A percentile compares a stretch with the other conserved stretches of the same genome.
These are phyloP conservation scores for Trachelus iudaicus DNA, from an alignment of 2,888 invertebrate genomes.

Conservation along the genomic window DNA sequence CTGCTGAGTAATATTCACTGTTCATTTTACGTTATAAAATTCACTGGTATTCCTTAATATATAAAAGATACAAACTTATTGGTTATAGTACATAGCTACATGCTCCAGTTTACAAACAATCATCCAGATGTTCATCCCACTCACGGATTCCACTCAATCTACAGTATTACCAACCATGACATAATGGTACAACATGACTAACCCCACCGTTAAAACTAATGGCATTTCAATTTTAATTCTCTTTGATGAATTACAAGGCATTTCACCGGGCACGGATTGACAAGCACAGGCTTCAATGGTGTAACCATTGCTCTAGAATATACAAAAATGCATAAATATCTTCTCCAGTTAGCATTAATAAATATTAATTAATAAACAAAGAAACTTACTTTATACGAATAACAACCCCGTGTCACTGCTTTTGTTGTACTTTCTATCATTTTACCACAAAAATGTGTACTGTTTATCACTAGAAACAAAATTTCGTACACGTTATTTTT, in stretches of 20 bases:
- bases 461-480: constrained; percentile 44
- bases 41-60: not conserved
- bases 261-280: constrained; percentile 28
- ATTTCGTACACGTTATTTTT: not conserved
- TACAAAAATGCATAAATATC: constrained; percentile 4
- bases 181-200: not conserved
- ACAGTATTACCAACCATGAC: not conserved
- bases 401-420: constrained; percentile 47
- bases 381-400: not conserved
- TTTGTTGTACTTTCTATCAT: constrained; percentile 42
- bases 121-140: not conserved
- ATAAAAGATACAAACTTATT: not conserved
- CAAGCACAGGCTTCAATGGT: constrained; percentile 51
- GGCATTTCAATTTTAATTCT: constrained; percentile 10
- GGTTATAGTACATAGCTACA: not conserved
- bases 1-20: constrained; percentile 51
- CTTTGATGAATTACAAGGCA: constrained; percentile 52
- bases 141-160: not conserved
- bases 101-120: not conserved
- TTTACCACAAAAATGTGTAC: constrained; percentile 55
- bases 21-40: constrained; percentile 42
- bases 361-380: not conserved
- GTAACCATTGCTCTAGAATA: constrained; percentile 44
- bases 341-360: not conserved
- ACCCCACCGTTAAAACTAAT: not conserved